Conservation (phyloP, 2,888 invertebrate species). For the Apotomis turbidana region DNA sequence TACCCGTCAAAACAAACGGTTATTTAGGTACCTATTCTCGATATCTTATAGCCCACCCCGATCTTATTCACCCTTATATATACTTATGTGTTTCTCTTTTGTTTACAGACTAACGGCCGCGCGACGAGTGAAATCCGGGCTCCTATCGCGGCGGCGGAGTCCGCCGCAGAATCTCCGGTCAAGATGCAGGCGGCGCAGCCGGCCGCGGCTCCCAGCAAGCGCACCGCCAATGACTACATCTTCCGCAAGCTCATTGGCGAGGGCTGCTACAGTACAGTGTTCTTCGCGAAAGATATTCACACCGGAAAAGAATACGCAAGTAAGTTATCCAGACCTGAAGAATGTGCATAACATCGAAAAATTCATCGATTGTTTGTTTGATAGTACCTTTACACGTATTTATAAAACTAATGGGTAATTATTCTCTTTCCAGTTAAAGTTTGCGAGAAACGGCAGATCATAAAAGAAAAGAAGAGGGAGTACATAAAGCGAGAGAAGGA, state of each 20-base stretch:
- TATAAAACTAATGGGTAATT: slow-evolving; percentile 23
- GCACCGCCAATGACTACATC: slow-evolving; percentile 94
- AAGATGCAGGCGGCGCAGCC: slow-evolving; percentile 81
- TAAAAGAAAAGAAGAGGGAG: slow-evolving; percentile 96
- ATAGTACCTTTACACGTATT: neutral
- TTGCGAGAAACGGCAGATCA: slow-evolving; percentile 97
- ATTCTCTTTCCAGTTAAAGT: slow-evolving; percentile 93
- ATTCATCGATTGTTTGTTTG: neutral
- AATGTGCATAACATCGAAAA: neutral
- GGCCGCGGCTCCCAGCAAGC: slow-evolving; percentile 83
- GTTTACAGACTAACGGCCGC: slow-evolving; percentile 70
- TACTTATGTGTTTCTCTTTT: slow-evolving; percentile 41
- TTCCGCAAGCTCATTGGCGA: slow-evolving; percentile 98
- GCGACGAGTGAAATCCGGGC: slow-evolving; percentile 74
- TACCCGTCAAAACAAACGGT: slow-evolving; percentile 37
- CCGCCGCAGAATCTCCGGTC: slow-evolving; percentile 76
- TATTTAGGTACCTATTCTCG: slow-evolving; percentile 17
- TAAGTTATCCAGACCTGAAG: slow-evolving; percentile 80
- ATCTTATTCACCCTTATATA: too few species aligned
- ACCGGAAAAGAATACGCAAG: slow-evolving; percentile 97
- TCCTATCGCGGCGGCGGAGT: slow-evolving; percentile 83
- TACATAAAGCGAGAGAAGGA: slow-evolving; percentile 98
- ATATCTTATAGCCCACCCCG: neutral
- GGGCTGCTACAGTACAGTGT: slow-evolving; percentile 98
- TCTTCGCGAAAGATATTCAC: slow-evolving; percentile 95